Percentiles rank a stretch among this genome's conserved stretches.
phyloP scores from a whole-genome alignment of 2,113 vertebrate species.

The Stigmatopora nigra region DNA sequence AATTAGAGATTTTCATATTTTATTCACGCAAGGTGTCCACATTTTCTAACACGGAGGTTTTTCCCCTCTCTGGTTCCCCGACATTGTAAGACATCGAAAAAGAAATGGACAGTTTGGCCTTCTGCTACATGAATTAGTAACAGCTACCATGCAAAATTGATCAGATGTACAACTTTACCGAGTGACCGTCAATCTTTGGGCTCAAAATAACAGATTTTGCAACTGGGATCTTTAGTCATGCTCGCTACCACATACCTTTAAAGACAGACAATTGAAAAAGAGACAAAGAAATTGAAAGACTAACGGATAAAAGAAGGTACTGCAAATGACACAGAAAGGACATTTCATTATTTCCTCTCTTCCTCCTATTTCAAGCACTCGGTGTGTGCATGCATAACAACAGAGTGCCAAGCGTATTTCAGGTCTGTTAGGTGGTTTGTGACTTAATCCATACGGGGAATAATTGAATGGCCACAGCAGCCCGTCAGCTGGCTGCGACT shows the following conservation, averaged over 20 bases:
- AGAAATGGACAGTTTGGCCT: conserved; percentile 45
- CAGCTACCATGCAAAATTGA: conserved; percentile 60
- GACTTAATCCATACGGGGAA: conserved; percentile 25
- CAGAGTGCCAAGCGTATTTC: neutral
- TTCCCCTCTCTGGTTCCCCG: conserved; percentile 32
- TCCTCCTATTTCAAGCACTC: neutral
- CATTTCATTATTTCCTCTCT: neutral
- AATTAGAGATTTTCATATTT: conserved; percentile 20
- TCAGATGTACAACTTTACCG: conserved; percentile 49
- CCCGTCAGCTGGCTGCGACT: conserved; percentile 28
- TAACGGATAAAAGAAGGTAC: neutral
- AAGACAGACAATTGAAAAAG: neutral
- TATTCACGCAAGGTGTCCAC: conserved; percentile 13
- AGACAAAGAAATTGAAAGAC: neutral
- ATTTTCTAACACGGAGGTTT: conserved; percentile 33
- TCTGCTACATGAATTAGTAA: conserved; percentile 58
- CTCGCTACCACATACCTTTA: no score
- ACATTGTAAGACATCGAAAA: conserved; percentile 30
- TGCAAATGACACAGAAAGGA: neutral
- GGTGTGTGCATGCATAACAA: neutral
- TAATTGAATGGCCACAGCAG: conserved; percentile 9
- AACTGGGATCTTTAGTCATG: neutral
- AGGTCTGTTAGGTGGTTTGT: neutral
- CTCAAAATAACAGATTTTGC: neutral
- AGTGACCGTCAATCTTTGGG: conserved; percentile 18